Conservation (phyloP, 1,140 invertebrate genomes). For the Cherax destructor region DNA sequence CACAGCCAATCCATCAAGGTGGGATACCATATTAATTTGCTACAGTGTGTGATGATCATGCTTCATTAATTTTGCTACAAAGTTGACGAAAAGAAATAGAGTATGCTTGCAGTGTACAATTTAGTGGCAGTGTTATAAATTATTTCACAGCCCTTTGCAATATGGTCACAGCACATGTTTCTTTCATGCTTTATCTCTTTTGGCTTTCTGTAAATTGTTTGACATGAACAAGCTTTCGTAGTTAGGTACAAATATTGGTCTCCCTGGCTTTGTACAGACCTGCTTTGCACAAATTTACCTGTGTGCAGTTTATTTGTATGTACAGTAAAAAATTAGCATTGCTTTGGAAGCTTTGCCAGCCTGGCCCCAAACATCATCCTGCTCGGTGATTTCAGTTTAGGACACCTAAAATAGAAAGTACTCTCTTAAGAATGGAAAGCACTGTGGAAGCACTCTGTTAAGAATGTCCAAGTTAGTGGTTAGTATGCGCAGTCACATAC, state of each 20-base stretch:
- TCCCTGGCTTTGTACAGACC: too few relatives aligned
- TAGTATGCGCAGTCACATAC: too few relatives aligned
- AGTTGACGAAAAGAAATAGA: background rate
- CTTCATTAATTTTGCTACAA: background rate
- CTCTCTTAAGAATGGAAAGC: too few relatives aligned
- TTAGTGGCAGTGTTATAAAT: background rate
- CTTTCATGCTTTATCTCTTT: background rate
- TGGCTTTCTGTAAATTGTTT: background rate
- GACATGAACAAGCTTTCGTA: background rate
- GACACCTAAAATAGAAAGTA: too few relatives aligned
- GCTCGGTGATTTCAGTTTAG: too few relatives aligned
- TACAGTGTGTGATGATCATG: background rate
- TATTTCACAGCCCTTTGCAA: background rate
- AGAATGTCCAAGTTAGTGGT: too few relatives aligned
- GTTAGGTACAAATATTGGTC: background rate
- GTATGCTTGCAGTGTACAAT: background rate
- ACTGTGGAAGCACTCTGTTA: too few relatives aligned
- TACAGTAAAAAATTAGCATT: too few relatives aligned
- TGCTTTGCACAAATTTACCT: too few relatives aligned
- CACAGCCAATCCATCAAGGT: constrained; percentile 54
- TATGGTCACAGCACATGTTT: background rate
- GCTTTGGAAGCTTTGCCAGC: too few relatives aligned
- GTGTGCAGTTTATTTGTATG: too few relatives aligned
- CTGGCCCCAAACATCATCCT: too few relatives aligned
- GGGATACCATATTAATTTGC: background rate